Base-by-base conservation (phyloP, 2,888 invertebrate genomes). In the Macrosoma leucophasiata region DNA sequence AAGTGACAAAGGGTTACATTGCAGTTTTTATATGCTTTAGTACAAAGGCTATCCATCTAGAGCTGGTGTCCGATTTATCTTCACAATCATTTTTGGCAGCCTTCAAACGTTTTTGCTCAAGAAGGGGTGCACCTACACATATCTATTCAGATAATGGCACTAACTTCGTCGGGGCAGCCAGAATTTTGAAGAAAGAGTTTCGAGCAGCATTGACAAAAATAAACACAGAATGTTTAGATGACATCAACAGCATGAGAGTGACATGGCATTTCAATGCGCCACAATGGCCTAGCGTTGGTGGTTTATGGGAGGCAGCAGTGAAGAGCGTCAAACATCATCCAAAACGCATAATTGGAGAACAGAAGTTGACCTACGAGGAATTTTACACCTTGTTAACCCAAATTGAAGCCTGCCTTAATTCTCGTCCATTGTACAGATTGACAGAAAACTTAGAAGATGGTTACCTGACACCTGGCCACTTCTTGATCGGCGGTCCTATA, bases 41-140 rank as follows among this genome's bases (percentile, higher is more conserved):
- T 17, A 27, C 9, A 1, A 43, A 46, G 12, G 43, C 43, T 2
- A 17, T 43, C 3, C 43, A 48, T 17, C 13, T 48, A 1, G 44
- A 48, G 11, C 33, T 48, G 1, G 41, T 44, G 4, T 46, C 42
- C 3, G 42, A 46, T 13, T 21, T 27, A 4, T n/a, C 27, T 8
- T 15, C 27, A 15, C 9, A 27, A 15, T 11, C 27, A 8, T 27
- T 27, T 11, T 27, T 43, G 2, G 36, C 23, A 23, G 23, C 23
- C 25, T 18, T 27, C n/a, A 27, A 27, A 17, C 27, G 27, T 10
- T 27, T 27, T 12, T 15, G 14, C 3, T 15, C 27, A 3, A 12
- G 15, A 10, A 15, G 27, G 11, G 27, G 27, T 27, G 2, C 17
- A 11, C 27, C 27, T 7, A 11, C 17, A 6, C 12, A 3, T 4